Conservation (phyloP, 2,888 invertebrate genomes). For the Drosophila anomalata region DNA sequence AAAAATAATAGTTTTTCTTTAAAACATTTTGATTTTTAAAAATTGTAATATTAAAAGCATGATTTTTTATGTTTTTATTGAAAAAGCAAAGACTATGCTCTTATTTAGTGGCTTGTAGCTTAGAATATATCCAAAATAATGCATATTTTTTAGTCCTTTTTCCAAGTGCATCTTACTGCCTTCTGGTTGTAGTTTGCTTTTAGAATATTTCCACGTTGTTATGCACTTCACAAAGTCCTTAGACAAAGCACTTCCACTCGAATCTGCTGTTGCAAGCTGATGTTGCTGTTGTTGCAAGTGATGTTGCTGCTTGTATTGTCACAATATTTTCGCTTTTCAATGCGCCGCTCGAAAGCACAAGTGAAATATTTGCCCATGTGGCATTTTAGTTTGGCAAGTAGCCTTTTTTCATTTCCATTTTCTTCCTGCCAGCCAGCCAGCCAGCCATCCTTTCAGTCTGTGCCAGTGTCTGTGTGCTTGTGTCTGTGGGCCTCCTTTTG, state of each 20-base stretch:
- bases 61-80: no score
- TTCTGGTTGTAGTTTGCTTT: constrained; percentile 65
- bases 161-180: neutral
- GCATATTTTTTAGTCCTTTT: no score
- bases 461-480: neutral
- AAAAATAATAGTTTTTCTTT: neutral
- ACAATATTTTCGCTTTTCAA: constrained; percentile 79
- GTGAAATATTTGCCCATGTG: constrained; percentile 76
- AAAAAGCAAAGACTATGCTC: no score
- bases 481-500: constrained; percentile 24
- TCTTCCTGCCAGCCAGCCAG: constrained; percentile 2
- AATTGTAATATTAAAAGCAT: neutral
- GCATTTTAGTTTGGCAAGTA: constrained; percentile 68
- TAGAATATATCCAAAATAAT: no score
- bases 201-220: constrained; percentile 76
- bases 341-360: constrained; percentile 75
- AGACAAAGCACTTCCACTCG: constrained; percentile 61
- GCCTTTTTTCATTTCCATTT: constrained; percentile 41
- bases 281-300: constrained; percentile 28
- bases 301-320: constrained; percentile 58
- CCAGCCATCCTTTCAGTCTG: neutral
- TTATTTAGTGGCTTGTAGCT: no score
- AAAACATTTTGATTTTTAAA: neutral
- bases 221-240: constrained; percentile 72
- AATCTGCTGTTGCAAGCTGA: constrained; percentile 33